phyloP scores from a whole-genome alignment of 2,113 vertebrate genomes.

The Grus americana region DNA sequence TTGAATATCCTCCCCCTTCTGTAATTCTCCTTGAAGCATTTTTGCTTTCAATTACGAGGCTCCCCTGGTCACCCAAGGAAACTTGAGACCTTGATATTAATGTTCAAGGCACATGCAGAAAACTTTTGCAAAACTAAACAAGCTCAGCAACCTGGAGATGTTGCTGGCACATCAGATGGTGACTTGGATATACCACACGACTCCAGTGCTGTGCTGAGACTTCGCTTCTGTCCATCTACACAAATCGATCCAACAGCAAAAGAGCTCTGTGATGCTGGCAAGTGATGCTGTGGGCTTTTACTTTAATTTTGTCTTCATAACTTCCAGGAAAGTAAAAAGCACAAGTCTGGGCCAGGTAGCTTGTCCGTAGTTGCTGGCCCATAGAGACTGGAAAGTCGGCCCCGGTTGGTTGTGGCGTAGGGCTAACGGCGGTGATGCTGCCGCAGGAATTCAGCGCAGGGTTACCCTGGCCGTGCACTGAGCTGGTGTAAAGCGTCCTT shows the following conservation, averaged over 20 bases:
- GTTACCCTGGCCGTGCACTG: neutral
- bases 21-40: neutral
- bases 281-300: neutral
- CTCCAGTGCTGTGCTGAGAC: neutral
- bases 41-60: neutral
- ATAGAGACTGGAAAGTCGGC: neutral
- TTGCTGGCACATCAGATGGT: neutral
- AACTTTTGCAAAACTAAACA: neutral
- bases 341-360: neutral
- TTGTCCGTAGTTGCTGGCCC: neutral
- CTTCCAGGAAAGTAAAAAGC: neutral
- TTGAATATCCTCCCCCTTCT: neutral
- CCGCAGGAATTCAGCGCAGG: neutral
- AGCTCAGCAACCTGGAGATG: neutral
- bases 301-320: neutral
- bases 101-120: neutral
- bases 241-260: no score
- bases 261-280: neutral
- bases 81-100: neutral
- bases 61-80: neutral
- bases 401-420: neutral
- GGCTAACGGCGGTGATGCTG: neutral
- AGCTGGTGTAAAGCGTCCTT: neutral
- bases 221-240: neutral
- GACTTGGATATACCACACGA: accelerated